Evolutionary conservation across 1,140 invertebrate species (phyloP), one percentile per base, ranked within the genome.

Genomic region (Brachionus manjavacas): DNA sequence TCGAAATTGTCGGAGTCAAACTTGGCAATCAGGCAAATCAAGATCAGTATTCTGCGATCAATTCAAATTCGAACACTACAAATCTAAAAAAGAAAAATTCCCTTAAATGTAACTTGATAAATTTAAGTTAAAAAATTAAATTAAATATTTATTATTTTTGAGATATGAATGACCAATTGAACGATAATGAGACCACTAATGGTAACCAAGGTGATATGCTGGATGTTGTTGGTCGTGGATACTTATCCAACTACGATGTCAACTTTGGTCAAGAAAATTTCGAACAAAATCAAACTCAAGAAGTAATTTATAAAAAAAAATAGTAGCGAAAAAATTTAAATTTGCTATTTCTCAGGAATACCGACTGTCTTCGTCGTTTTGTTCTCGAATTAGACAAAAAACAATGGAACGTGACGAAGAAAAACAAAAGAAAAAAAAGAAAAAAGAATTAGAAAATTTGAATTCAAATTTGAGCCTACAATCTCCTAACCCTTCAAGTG

Each of bases 361-460:
- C 16, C 25, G 49, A 16, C 20, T 83, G n/a, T 83, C 81, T 4
- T 31, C 35, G 9, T 83, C 81, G 28, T 72, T 83, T 55, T 66
- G 68, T 12, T 41, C 20, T 31, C 81, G 81, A 49, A 14, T 83
- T 23, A 68, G 35, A 46, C 81, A 83, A 83, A 83, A 83, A 72
- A 83, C 81, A 25, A 55, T 49, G 23, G 76, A 83, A 83, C 49
- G 68, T 35, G 68, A 70, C n/a, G 81, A 83, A 43, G 60, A 83
- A 55, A 83, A 72, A 72, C 79, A 81, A 20, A 60, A 68, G 35
- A 28, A 81, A 23, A 76, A 46, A 49, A 43, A 76, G 31, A 81
- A 81, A 81, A 81, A 81, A 81, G 79, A 81, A 31, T 16, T 81
- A 1, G 79, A 81, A 16, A 68, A 41, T 64, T 64, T 81, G n/a